phyloP scores from a whole-genome alignment of 35 echinoderm and acorn worm genomes.

The Patiria miniata region DNA sequence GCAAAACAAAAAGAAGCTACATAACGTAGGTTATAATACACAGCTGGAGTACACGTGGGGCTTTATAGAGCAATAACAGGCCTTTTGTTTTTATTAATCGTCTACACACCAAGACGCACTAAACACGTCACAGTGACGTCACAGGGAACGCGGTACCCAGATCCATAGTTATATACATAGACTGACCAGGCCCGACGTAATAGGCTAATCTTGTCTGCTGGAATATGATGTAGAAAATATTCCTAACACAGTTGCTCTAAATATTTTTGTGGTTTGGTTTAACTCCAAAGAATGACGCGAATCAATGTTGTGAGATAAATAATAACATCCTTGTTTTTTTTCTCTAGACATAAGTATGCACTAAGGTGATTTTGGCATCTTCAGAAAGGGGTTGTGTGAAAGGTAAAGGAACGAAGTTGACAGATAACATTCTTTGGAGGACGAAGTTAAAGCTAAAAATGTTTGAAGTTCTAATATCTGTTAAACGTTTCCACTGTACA shows the following conservation, averaged over 20 bases:
- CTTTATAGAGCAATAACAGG: constrained; percentile 6
- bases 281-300: constrained; percentile 1
- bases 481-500: no score
- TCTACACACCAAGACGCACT: background rate
- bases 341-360: background rate
- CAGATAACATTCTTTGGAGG: no score
- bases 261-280: background rate
- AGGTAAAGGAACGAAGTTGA: no score
- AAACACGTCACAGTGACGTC: constrained; percentile 16
- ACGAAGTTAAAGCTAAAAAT: no score
- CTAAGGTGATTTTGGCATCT: background rate
- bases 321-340: background rate
- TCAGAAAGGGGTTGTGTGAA: no score
- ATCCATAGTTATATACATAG: constrained; percentile 31
- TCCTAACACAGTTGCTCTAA: constrained; percentile 22
- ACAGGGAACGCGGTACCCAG: background rate
- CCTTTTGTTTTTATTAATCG: constrained; percentile 19
- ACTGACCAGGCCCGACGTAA: constrained; percentile 17
- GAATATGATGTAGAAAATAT: background rate
- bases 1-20: background rate
- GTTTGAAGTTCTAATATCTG: no score
- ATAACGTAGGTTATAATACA: constrained; percentile 12
- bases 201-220: background rate
- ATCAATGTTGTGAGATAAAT: background rate
- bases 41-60: background rate